A percentile compares a stretch with the other conserved stretches of the same genome.
Conservation (phyloP, 2,113 vertebrate species). For the Syrrhaptes paradoxus region DNA sequence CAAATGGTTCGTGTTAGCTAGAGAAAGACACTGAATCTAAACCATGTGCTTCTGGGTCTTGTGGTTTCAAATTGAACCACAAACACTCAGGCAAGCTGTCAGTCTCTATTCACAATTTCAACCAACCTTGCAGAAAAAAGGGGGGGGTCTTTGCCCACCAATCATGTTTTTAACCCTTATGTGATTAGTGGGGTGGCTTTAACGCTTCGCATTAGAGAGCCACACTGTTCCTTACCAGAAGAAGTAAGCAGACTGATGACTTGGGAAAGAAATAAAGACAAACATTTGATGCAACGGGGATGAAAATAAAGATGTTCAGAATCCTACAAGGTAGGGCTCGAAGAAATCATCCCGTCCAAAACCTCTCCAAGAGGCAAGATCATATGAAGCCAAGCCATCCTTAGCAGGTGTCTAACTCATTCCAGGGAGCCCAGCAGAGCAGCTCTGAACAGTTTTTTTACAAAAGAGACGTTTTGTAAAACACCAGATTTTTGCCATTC, state of each 20-base stretch:
- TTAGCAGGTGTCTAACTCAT: background rate
- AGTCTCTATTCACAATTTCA: conserved; percentile 70
- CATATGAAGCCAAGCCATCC: background rate
- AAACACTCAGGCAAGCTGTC: conserved; percentile 67
- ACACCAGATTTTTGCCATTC: background rate
- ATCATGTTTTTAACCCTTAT: conserved; percentile 45
- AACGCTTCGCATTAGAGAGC: background rate
- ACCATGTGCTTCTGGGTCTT: conserved; percentile 75
- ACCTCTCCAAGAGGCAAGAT: background rate
- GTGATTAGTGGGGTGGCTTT: background rate
- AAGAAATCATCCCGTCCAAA: background rate
- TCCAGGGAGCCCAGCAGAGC: background rate
- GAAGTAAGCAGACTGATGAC: background rate
- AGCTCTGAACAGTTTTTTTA: background rate
- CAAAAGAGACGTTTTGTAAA: background rate
- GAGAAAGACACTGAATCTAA: conserved; percentile 72
- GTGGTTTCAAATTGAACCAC: conserved; percentile 76
- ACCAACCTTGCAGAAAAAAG: background rate
- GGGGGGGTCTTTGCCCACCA: conserved; percentile 37
- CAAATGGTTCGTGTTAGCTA: conserved; percentile 77
- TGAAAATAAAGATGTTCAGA: background rate
- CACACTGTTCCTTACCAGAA: background rate
- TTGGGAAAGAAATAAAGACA: background rate
- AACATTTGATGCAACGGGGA: background rate
- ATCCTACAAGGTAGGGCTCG: rapidly evolving